These are phyloP conservation scores for Vultur gryphus DNA, from an alignment of 2,797 vertebrate genomes.

Conservation along the genomic window DNA sequence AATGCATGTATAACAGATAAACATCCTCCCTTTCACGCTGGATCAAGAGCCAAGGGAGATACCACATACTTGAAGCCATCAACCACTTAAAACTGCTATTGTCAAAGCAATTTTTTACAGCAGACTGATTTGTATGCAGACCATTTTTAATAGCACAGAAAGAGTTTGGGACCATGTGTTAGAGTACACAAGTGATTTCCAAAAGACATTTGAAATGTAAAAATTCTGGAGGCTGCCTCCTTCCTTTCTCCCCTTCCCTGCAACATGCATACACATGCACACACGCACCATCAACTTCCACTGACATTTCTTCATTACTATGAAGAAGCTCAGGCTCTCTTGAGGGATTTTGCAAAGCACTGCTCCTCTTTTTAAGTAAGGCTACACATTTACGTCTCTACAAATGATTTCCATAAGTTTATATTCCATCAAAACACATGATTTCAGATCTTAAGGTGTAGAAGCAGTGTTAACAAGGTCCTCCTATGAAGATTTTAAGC, in stretches of 20 bases:
- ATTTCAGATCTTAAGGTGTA: conserved; percentile 54
- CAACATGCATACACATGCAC: conserved; percentile 58
- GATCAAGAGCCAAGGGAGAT: conserved; percentile 58
- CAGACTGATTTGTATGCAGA: conserved; percentile 66
- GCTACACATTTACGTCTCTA: conserved; percentile 39
- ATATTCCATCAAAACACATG: conserved; percentile 52
- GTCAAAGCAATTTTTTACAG: conserved; percentile 74
- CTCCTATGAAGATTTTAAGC: conserved; percentile 42
- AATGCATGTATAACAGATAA: conserved; percentile 57
- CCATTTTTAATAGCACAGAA: conserved; percentile 60
- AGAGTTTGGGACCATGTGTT: conserved; percentile 50
- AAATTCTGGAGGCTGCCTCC: conserved; percentile 50
- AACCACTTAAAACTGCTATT: conserved; percentile 64
- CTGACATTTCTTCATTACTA: conserved; percentile 72
- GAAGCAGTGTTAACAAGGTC: conserved; percentile 50
- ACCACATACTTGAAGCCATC: conserved; percentile 57
- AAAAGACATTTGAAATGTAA: conserved; percentile 71
- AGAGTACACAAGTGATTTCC: conserved; percentile 68
- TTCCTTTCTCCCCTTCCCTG: conserved; percentile 7
- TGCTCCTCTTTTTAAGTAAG: conserved; percentile 61
- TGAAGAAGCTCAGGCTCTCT: conserved; percentile 59
- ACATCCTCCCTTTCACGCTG: conserved; percentile 43
- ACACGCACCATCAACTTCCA: conserved; percentile 66
- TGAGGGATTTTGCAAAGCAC: conserved; percentile 62
- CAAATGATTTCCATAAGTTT: conserved; percentile 62